These are phyloP conservation scores for Planiliza haematocheilus DNA, from an alignment of 2,113 vertebrate genomes.

Conservation along the genomic window DNA sequence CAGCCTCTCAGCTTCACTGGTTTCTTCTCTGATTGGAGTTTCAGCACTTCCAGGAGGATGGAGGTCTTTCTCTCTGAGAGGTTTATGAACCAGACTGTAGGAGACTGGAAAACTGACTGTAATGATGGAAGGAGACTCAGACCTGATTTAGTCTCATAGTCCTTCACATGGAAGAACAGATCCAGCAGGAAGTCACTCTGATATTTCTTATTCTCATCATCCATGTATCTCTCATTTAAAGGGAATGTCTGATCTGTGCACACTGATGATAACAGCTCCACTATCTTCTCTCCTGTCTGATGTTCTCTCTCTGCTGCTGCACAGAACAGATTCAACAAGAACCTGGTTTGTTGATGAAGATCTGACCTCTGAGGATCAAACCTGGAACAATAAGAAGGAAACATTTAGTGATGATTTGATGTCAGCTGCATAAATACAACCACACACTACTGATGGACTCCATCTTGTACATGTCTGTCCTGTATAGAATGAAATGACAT, in stretches of 20 bases:
- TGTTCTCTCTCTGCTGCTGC: slow-evolving; percentile 29
- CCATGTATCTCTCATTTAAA: neutral
- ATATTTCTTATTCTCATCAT: no score
- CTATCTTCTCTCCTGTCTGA: slow-evolving; percentile 10
- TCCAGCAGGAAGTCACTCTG: no score
- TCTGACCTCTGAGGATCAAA: neutral
- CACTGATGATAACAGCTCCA: neutral
- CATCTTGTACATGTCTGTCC: neutral
- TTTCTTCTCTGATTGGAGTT: no score
- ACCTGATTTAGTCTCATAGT: no score
- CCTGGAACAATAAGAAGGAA: neutral
- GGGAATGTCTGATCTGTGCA: neutral
- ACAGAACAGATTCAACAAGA: slow-evolving; percentile 14
- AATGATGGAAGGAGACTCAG: no score
- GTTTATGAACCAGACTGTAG: no score
- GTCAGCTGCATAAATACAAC: neutral
- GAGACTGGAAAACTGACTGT: no score
- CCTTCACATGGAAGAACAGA: no score
- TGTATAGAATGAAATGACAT: no score
- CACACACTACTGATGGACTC: neutral
- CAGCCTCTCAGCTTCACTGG: no score
- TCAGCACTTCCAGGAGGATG: no score
- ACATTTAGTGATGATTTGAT: neutral
- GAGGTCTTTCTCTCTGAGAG: no score
- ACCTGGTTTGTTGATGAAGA: neutral